phyloP scores from a whole-genome alignment of 1,140 invertebrate genomes.

The Neodiprion fabricii region DNA sequence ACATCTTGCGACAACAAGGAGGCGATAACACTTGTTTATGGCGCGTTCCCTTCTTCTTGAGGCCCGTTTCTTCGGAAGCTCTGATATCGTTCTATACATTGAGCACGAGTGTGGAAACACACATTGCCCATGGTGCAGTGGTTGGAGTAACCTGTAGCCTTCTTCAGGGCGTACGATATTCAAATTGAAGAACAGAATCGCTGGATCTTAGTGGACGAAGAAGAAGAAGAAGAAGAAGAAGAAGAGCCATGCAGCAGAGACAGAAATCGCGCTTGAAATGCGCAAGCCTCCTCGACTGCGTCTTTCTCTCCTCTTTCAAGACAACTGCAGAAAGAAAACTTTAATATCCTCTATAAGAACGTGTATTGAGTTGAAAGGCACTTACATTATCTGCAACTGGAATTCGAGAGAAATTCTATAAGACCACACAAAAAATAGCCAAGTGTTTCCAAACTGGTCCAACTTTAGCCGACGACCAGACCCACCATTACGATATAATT shows the following conservation, averaged over 20 bases:
- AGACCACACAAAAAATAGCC: no score
- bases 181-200: conserved; percentile 13
- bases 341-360: no score
- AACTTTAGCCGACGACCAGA: no score
- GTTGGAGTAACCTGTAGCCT: not conserved
- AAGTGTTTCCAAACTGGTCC: no score
- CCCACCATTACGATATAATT: no score
- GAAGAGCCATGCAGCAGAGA: conserved; percentile 5
- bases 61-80: not conserved
- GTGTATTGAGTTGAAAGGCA: no score
- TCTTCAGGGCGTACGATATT: conserved; percentile 5
- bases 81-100: not conserved
- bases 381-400: no score
- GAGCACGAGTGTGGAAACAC: not conserved
- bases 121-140: not conserved
- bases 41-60: conserved; percentile 20
- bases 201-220: not conserved
- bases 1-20: conserved; percentile 30
- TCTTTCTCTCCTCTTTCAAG: no score
- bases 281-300: no score
- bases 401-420: no score
- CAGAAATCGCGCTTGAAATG: conserved; percentile 23
- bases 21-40: conserved; percentile 46
- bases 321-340: no score
- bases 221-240: conserved; percentile 10